These are phyloP conservation scores for Drepanosiphum platanoidis DNA, from an alignment of 2,888 invertebrate genomes.

Conservation along the genomic window DNA sequence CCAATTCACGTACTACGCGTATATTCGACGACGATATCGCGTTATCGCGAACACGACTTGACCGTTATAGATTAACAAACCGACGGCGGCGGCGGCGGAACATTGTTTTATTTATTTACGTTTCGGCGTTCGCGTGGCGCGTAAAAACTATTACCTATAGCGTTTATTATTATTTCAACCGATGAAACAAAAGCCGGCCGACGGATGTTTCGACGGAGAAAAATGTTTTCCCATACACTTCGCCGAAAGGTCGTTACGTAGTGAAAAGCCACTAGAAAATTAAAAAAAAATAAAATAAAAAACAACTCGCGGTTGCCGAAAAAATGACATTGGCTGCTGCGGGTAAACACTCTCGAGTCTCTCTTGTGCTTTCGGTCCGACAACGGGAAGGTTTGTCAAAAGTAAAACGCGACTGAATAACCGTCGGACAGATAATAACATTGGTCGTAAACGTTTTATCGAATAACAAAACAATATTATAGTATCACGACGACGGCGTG, in stretches of 20 bases:
- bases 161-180: background rate
- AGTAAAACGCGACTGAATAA: background rate
- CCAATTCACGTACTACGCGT: constrained; percentile 43
- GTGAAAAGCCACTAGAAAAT: constrained; percentile 9
- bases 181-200: background rate
- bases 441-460: background rate
- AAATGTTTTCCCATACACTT: constrained; percentile 37
- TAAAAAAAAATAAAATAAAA: background rate
- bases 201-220: background rate
- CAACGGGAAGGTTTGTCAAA: background rate
- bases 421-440: background rate
- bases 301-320: constrained; percentile 15
- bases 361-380: background rate
- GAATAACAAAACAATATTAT: background rate
- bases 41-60: constrained; percentile 7
- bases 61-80: constrained; percentile 22
- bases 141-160: background rate
- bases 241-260: background rate
- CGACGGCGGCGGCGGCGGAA: background rate
- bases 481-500: background rate
- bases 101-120: background rate
- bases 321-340: background rate
- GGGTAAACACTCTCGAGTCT: no score
- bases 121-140: background rate
- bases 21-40: constrained; percentile 1